Evolutionary conservation across 2,888 invertebrate species (phyloP).

Genomic region (Eulithis testata): DNA sequence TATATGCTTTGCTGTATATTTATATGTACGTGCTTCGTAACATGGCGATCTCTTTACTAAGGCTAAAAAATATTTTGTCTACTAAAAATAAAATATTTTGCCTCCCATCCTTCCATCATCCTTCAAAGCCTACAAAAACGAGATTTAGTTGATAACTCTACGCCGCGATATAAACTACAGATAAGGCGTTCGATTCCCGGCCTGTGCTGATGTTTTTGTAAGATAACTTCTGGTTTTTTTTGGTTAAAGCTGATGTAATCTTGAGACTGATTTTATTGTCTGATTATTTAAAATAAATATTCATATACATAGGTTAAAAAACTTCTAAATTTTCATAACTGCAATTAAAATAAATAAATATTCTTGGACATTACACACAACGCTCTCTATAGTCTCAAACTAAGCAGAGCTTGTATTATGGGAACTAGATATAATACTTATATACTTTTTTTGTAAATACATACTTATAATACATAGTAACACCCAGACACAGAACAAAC

Average conservation of each 20-base stretch:
- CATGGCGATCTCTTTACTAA: no score
- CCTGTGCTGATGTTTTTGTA: constrained; percentile 60
- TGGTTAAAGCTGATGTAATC: constrained; percentile 48
- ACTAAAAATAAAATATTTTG: constrained; percentile 39
- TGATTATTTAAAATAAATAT: neutral
- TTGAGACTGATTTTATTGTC: neutral
- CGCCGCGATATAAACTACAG: constrained; percentile 58
- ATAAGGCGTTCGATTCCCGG: constrained; percentile 76
- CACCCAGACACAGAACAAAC: no score
- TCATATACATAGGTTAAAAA: neutral
- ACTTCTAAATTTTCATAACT: no score
- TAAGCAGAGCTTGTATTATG: no score
- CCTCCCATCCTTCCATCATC: constrained; percentile 44
- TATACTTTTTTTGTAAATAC: no score
- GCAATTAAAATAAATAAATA: no score
- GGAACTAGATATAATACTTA: no score
- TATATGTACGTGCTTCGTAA: no score
- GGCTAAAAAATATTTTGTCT: constrained; percentile 8
- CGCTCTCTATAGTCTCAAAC: no score
- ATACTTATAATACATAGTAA: no score
- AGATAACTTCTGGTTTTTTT: constrained; percentile 72
- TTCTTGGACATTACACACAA: no score
- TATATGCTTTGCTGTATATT: no score
- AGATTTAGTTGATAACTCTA: constrained; percentile 56
- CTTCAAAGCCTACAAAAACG: constrained; percentile 49